Evolutionary conservation across 2,113 vertebrate species (phyloP).

Genomic region (Orthonyx spaldingii): DNA sequence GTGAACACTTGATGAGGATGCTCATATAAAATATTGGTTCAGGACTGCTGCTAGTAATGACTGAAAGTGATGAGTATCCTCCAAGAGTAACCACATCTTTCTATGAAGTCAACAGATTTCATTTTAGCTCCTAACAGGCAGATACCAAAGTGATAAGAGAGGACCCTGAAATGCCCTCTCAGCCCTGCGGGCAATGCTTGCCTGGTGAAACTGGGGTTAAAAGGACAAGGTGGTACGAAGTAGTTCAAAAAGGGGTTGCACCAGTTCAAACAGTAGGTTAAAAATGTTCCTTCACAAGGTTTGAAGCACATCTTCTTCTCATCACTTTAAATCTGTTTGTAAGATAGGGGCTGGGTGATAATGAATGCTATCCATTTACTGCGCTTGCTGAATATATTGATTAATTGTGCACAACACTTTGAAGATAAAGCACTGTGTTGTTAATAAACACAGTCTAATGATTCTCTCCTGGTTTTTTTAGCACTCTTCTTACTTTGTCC

Average conservation of each 20-base stretch:
- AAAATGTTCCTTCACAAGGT: not conserved
- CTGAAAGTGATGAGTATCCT: not conserved
- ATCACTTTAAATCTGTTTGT: not conserved
- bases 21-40: not conserved
- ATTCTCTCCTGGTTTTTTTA: not conserved
- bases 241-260: not conserved
- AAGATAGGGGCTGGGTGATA: conserved; percentile 31
- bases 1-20: not conserved
- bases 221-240: not conserved
- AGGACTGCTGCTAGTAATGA: not conserved
- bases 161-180: not conserved
- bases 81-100: not conserved
- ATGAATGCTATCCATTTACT: conserved; percentile 19
- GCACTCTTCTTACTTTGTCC: not conserved
- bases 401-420: conserved; percentile 10
- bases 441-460: conserved; percentile 33
- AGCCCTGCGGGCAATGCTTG: not conserved
- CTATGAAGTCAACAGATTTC: not conserved
- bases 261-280: not conserved
- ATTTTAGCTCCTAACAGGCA: not conserved
- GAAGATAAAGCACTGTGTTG: conserved; percentile 23
- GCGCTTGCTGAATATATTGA: not conserved
- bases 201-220: not conserved
- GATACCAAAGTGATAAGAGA: not conserved
- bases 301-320: not conserved